These are phyloP conservation scores for Grallaria varia DNA, from an alignment of 2,113 vertebrate species.

Conservation along the genomic window DNA sequence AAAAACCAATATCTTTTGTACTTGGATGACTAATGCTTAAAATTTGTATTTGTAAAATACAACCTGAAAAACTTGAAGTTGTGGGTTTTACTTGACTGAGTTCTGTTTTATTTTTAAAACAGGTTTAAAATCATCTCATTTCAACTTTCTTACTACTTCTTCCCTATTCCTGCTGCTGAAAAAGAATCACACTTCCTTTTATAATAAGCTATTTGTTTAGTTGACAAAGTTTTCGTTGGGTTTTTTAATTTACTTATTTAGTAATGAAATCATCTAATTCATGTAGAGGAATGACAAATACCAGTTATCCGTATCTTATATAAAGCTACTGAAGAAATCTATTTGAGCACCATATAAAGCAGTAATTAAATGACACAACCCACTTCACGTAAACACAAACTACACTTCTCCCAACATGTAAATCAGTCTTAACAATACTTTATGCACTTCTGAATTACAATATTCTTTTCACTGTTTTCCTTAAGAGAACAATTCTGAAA, in stretches of 20 bases:
- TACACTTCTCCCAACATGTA: background rate
- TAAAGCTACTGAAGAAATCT: background rate
- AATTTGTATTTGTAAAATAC: background rate
- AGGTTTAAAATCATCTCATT: background rate
- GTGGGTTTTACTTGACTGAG: background rate
- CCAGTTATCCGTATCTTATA: background rate
- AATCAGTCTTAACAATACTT: background rate
- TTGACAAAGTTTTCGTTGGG: rapidly evolving
- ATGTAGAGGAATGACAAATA: background rate
- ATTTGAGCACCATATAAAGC: background rate
- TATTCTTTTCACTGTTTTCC: background rate
- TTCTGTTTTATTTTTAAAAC: background rate
- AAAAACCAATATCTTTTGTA: background rate
- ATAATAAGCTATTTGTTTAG: background rate
- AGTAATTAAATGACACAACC: background rate
- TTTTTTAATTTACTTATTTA: background rate
- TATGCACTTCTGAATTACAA: background rate
- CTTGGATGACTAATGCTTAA: background rate
- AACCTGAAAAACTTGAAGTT: background rate
- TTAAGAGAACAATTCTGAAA: background rate
- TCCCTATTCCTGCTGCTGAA: background rate
- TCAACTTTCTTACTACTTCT: background rate
- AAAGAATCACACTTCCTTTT: background rate
- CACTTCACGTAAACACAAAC: background rate
- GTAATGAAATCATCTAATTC: slow-evolving; percentile 20